Evolutionary conservation across 2,888 invertebrate species (phyloP).

Genomic region (Masnerella sp.): DNA sequence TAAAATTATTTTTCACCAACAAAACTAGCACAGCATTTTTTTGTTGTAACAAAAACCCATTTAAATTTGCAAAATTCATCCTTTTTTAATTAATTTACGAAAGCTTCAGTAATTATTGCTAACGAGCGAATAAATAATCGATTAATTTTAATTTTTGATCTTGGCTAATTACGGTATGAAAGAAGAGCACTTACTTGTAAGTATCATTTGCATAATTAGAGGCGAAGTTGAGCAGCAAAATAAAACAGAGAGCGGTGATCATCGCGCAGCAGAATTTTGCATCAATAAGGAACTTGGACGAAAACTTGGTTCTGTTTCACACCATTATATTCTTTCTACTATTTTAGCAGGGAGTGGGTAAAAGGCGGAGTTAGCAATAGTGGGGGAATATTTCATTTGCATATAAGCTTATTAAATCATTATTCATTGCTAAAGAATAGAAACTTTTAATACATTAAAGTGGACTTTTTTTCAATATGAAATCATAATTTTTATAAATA

Average conservation of each 20-base stretch:
- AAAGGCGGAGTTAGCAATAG: constrained; percentile 41
- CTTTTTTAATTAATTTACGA: no score
- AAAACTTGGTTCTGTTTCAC: constrained; percentile 56
- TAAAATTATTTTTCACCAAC: no score
- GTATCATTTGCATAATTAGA: constrained; percentile 50
- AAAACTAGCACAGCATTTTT: no score
- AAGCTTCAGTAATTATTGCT: no score
- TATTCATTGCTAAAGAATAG: neutral
- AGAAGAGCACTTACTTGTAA: constrained; percentile 61
- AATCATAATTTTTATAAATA: no score
- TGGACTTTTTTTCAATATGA: neutral
- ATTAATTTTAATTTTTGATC: neutral
- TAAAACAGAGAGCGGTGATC: constrained; percentile 60
- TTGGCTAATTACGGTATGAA: neutral
- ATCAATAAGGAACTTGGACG: constrained; percentile 53
- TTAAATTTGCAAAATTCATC: no score
- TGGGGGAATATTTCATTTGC: constrained; percentile 23
- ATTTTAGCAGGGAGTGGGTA: constrained; percentile 50
- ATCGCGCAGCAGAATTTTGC: constrained; percentile 61
- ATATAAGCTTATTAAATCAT: constrained; percentile 8
- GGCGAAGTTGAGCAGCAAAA: constrained; percentile 55
- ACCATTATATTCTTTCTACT: constrained; percentile 63
- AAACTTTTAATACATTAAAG: neutral
- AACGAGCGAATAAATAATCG: no score
- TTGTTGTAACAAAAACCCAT: no score